phyloP scores from a whole-genome alignment of 2,797 vertebrate genomes.

The Antrozous pallidus region DNA sequence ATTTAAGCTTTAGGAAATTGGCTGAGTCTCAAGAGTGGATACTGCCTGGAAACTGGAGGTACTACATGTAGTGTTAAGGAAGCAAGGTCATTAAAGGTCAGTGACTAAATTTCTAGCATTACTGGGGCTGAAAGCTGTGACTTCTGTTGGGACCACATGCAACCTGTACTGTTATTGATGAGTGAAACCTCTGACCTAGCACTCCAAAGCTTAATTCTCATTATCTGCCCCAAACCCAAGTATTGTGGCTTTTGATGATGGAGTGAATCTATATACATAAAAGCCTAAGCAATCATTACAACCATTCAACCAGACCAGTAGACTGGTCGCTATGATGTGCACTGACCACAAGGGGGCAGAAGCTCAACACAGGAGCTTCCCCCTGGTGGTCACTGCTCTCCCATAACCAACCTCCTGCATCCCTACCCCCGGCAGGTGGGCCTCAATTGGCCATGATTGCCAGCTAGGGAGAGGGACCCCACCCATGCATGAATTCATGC shows the following conservation, averaged over 20 bases:
- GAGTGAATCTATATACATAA: not conserved
- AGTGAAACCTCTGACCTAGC: not conserved
- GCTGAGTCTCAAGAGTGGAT: not conserved
- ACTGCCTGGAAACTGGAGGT: conserved; percentile 30
- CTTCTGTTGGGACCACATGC: not conserved
- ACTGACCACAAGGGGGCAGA: no score
- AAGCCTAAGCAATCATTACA: no score
- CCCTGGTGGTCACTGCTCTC: no score
- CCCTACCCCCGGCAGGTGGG: no score
- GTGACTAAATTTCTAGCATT: conserved; percentile 38
- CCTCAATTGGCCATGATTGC: no score
- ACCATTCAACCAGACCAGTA: no score
- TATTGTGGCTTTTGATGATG: not conserved
- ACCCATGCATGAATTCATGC: no score
- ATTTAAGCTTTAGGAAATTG: conserved; percentile 56
- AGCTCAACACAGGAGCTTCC: no score
- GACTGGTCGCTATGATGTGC: no score
- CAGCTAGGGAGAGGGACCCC: no score
- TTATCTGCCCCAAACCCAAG: not conserved
- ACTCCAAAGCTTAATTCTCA: conserved; percentile 15
- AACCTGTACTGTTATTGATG: not conserved
- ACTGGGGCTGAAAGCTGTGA: not conserved
- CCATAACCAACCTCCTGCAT: no score
- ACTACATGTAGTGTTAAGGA: conserved; percentile 31
- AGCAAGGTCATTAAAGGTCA: conserved; percentile 41